Base-by-base conservation (phyloP, 2,888 invertebrate genomes). In the Antheraea assamensis region DNA sequence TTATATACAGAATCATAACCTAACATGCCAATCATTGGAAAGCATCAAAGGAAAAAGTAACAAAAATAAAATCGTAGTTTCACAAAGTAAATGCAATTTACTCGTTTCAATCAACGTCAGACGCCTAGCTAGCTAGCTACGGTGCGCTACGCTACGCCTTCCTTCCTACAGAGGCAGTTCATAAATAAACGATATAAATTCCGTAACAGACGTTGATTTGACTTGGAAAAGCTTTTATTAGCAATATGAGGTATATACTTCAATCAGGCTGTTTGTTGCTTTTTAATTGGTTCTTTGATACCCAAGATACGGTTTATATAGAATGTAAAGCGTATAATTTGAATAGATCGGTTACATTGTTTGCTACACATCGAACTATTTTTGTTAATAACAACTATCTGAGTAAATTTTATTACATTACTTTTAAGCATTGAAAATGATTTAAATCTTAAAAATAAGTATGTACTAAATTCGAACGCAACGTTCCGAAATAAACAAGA, bases 31-130 rank as follows among this genome's bases (percentile, higher is more conserved):
- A 58, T 58, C 24, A 58, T 58, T 58, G 58, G 13, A 58, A n/a
- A 58, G 10, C n/a, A 24, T 58, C 24, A 24, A 58, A 24, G 24
- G 58, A 27, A 64, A 30, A 15, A 64, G n/a, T 31, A 30, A 71
- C 24, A 55, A 21, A 71, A 71, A 71, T 55, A 42, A 64, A 64
- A 30, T 30, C 27, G 27, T 30, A 64, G 30, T 21, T 55, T 52
- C 52, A 55, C 71, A 15, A 55, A 55, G 55, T 55, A 77, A 76
- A 71, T 64, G 74, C 72, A 74, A 76, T 76, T 75, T 73, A 42
- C 71, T 72, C 76, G 72, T 76, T 75, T 74, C 77, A 80, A 80
- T 81, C 77, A 78, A 82, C 71, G 71, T 71, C 71, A 74, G 52
- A 35, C 24, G 68, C 42, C 42, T 42, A 42, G 42, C 35, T 10